Base-by-base conservation (phyloP, 2,797 vertebrate genomes). In the Heteromormyrus szaboi region DNA sequence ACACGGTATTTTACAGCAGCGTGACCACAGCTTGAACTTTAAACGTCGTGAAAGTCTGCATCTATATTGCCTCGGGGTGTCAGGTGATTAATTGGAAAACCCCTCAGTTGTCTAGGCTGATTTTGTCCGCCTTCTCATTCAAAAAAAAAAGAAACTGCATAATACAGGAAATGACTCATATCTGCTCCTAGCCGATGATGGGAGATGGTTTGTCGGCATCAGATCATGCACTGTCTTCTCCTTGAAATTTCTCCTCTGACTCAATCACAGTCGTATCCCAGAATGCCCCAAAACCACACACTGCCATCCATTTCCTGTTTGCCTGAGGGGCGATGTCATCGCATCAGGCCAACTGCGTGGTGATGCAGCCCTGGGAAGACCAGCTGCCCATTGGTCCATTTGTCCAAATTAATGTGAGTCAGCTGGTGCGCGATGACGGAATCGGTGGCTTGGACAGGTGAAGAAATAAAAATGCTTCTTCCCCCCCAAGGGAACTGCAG, bases 401-500 rank as follows among this genome's bases (percentile, higher is more conserved):
- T 50, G 88, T 91, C 93, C 93, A 93, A 90, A 90, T 92, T 89
- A 91, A 87, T 86, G 93, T 92, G 92, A 97, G 94, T 96, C 94
- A 95, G 92, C 89, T 88, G 53, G 85, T 56, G 29, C 2, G 25
- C 12, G 29, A 86, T 56, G 17, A 62, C 19, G 54, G 88, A 46
- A 46, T 37, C 9, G 56, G 51, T 93, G 91, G 91, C 86, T 92
- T 94, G 94, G 92, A 93, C 91, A 96, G 94, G 94, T 94, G 93
- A 93, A 91, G 83, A 91, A 93, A 93, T 94, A 95, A 94, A 94
- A 90, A 93, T 62, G 83, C 88, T 91, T 86, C 87, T 4, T 29
- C 29, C 37, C 37, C 93, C 94, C 94, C 92, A 87, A 88, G 95
- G 95, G 94, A 93, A 88, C 91, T 86, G 91, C 89, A 93, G 93